These are phyloP conservation scores for Creontiades dilutus DNA, from an alignment of 2,888 invertebrate genomes.

Conservation along the genomic window DNA sequence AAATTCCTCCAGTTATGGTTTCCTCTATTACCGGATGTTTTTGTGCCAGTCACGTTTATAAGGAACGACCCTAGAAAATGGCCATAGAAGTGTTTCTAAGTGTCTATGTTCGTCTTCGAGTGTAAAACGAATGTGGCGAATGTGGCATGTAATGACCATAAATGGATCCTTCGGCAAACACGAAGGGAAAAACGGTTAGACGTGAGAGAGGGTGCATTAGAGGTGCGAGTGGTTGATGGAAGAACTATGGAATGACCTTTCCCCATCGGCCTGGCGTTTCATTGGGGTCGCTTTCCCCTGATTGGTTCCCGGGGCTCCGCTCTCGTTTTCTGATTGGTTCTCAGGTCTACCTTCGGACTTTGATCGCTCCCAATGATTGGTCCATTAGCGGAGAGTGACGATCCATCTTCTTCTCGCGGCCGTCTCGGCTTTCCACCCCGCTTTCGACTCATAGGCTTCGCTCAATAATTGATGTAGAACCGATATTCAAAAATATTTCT, in stretches of 20 bases:
- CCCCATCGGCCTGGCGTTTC: background rate
- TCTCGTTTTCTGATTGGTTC: constrained; percentile 36
- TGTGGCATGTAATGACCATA: background rate
- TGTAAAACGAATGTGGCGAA: background rate
- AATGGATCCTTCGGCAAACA: background rate
- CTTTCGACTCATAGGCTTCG: background rate
- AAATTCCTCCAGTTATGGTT: no score
- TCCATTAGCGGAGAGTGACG: constrained; percentile 22
- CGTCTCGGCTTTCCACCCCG: background rate
- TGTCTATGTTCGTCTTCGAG: no score
- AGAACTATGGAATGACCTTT: background rate
- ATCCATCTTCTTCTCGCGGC: constrained; percentile 34
- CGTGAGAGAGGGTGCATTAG: background rate
- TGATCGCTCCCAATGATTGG: constrained; percentile 13
- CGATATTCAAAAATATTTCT: background rate
- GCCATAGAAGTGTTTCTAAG: no score
- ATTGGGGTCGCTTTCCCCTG: background rate
- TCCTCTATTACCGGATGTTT: no score
- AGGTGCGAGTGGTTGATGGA: background rate
- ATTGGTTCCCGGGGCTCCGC: background rate
- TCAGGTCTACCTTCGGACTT: constrained; percentile 9
- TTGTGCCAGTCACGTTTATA: no score
- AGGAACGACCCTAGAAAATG: no score
- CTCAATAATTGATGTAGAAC: background rate
- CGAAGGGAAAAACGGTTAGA: background rate